Conservation (phyloP, 2,113 vertebrate genomes). For the Scortum barcoo region DNA sequence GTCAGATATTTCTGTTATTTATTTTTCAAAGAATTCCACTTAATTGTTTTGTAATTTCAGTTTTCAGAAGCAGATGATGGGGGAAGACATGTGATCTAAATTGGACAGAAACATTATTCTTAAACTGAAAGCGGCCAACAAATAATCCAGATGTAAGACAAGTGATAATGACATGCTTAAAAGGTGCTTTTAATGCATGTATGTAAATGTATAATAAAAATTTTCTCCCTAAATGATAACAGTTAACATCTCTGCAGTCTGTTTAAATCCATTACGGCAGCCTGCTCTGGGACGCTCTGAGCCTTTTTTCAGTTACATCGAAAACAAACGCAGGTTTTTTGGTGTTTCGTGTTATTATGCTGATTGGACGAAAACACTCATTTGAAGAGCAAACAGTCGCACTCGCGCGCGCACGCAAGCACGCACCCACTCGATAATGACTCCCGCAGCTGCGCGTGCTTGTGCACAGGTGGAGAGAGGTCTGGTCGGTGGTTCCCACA, state of each 20-base stretch:
- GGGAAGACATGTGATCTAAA: background rate
- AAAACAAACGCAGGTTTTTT: background rate
- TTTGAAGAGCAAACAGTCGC: conserved; percentile 11
- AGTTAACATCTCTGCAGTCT: background rate
- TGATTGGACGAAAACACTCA: background rate
- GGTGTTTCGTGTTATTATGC: background rate
- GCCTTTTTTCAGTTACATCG: background rate
- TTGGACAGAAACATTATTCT: background rate
- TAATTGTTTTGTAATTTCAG: background rate
- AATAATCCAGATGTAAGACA: background rate
- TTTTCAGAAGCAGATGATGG: background rate
- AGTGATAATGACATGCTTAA: background rate
- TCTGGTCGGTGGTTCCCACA: conserved; percentile 53
- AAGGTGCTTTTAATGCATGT: background rate
- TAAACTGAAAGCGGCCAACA: background rate
- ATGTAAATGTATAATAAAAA: background rate
- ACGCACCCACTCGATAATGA: conserved; percentile 40
- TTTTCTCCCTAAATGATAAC: background rate
- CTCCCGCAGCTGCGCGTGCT: conserved; percentile 69
- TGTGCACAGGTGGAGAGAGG: conserved; percentile 71
- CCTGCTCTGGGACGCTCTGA: rapidly evolving
- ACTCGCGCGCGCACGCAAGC: conserved; percentile 5
- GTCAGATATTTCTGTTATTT: background rate
- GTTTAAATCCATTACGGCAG: background rate
- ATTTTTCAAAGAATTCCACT: too few relatives aligned